phyloP scores from a whole-genome alignment of 2,113 vertebrate species.

The Tetraodon nigroviridis region DNA sequence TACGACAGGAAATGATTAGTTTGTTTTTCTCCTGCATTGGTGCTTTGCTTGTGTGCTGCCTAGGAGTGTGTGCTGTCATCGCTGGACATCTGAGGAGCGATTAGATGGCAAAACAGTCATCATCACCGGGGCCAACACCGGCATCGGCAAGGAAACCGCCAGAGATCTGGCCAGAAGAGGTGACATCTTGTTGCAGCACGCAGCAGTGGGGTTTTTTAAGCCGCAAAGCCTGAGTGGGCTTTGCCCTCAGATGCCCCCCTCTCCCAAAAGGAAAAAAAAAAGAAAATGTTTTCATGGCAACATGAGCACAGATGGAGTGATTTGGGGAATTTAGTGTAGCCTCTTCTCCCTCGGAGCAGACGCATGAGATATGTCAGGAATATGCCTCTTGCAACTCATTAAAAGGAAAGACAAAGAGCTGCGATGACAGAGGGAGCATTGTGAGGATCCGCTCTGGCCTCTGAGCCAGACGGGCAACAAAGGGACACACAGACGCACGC shows the following conservation, averaged over 20 bases:
- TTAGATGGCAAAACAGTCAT: slow-evolving; percentile 74
- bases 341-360: too few relatives aligned
- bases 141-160: slow-evolving; percentile 77
- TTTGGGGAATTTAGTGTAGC: not conserved
- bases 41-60: not conserved
- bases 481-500: slow-evolving; percentile 28
- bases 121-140: slow-evolving; percentile 77
- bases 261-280: not conserved
- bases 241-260: slow-evolving; percentile 16
- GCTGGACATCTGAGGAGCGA: slow-evolving; percentile 69
- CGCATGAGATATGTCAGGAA: not conserved
- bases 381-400: slow-evolving; percentile 1
- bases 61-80: slow-evolving; percentile 53
- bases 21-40: not conserved
- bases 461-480: slow-evolving; percentile 53
- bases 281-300: slow-evolving; percentile 16
- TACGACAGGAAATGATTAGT: not conserved
- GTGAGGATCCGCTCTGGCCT: slow-evolving; percentile 46
- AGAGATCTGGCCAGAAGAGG: slow-evolving; percentile 75
- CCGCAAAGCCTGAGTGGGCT: slow-evolving; percentile 10
- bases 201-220: slow-evolving; percentile 15
- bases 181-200: slow-evolving; percentile 21
- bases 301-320: not conserved
- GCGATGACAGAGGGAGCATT: slow-evolving; percentile 58
- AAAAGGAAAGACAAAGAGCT: slow-evolving; percentile 14